Evolutionary conservation across 1,140 invertebrate genomes (phyloP), one percentile per base, ranked within the genome.

Genomic region (Drosophila melanica): DNA sequence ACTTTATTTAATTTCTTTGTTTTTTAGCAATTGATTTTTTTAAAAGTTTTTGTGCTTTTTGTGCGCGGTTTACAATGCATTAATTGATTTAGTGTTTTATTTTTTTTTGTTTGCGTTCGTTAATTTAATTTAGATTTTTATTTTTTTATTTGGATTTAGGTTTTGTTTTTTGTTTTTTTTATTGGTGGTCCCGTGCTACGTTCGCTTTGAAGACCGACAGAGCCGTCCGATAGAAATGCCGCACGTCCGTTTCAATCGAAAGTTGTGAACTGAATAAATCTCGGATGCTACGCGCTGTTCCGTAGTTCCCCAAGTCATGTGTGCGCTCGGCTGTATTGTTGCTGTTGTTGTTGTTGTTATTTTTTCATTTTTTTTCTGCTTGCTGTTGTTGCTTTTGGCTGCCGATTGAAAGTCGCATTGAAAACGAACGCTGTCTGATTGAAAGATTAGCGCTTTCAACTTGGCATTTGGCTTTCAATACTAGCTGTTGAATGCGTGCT

Each of bases 231-330:
- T 35, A 35, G 23, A 14, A 5, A 20, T 30, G 39, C 37, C 39
- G 20, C 80, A 87, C 84, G 85, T 84, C 84, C 80, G 84, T 62
- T 74, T 63, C 84, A 59, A 77, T 48, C 84, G 77, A 84, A 84
- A 80, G 84, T 89, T 89, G 76, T 79, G 71, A 84, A 77, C 79
- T 51, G 84, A 87, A 87, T 87, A 87, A 87, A 77, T 84, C 84
- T 82, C 65, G 75, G 74, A 75, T 37, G 66, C 74, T 75, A 58
- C 41, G 82, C 66, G 71, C 62, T 62, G 69, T 69, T 75, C 62
- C 84, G 41, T 44, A n/a, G 41, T 45, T 84, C 77, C 18, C 42
- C 16, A 16, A 9, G 66, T 79, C 66, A 69, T 70, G 77, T 75
- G 62, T 58, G 45, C 54, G 55, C 68, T 59, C 54, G 59, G 80